Percentiles rank a stretch among this genome's conserved stretches.
Conservation (phyloP, 2,888 invertebrate genomes). For the Isoperla grammatica region DNA sequence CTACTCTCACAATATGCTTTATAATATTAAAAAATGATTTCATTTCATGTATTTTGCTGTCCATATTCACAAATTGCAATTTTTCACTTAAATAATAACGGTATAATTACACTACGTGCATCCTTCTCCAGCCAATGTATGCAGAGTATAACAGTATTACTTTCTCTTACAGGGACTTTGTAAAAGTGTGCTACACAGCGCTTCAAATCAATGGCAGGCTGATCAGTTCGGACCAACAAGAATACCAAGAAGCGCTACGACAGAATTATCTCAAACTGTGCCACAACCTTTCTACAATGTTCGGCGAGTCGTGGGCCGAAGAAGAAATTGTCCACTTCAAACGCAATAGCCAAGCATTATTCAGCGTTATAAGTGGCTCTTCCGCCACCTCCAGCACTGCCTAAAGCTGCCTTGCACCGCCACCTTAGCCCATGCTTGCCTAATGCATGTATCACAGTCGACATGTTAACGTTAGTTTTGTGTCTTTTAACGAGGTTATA, state of each 20-base stretch:
- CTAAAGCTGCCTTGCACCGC: slow-evolving; percentile 42
- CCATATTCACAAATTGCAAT: too few species aligned
- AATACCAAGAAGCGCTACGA: slow-evolving; percentile 85
- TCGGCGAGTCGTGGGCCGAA: slow-evolving; percentile 67
- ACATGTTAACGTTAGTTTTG: not conserved
- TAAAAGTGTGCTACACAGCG: slow-evolving; percentile 84
- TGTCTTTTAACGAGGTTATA: not conserved
- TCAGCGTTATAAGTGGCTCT: slow-evolving; percentile 74
- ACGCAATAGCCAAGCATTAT: slow-evolving; percentile 70
- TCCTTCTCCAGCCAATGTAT: too few species aligned
- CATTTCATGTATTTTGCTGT: too few species aligned
- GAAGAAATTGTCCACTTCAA: slow-evolving; percentile 58
- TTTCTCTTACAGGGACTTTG: slow-evolving; percentile 67
- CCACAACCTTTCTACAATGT: slow-evolving; percentile 63
- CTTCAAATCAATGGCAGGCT: slow-evolving; percentile 84
- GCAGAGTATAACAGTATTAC: not conserved
- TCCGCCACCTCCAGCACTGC: slow-evolving; percentile 77
- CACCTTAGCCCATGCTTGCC: not conserved
- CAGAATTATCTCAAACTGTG: slow-evolving; percentile 83
- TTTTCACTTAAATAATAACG: too few species aligned
- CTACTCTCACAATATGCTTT: too few species aligned
- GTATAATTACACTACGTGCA: too few species aligned
- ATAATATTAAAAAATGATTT: too few species aligned
- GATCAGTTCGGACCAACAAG: slow-evolving; percentile 81
- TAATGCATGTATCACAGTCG: not conserved